Conservation (phyloP, 2,888 invertebrate genomes). For the Unio delphinus region DNA sequence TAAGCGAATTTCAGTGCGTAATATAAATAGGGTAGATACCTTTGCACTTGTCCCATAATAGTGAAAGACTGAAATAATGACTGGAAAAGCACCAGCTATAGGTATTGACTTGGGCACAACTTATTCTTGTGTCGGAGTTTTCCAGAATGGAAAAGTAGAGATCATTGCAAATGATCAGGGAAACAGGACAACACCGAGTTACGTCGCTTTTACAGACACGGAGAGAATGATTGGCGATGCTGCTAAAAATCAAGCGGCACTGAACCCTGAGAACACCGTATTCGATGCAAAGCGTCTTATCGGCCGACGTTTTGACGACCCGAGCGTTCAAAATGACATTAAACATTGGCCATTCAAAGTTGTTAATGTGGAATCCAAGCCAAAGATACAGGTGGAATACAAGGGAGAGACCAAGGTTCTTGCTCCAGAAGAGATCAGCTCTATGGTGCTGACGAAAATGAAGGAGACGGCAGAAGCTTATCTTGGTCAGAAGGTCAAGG, state of each 20-base stretch:
- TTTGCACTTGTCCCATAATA: too few relatives aligned
- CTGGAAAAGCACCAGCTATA: conserved; percentile 73
- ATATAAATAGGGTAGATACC: too few relatives aligned
- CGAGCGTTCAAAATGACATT: conserved; percentile 57
- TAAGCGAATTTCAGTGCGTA: too few relatives aligned
- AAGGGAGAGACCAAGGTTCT: conserved; percentile 89
- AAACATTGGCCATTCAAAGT: conserved; percentile 65
- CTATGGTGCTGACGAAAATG: conserved; percentile 93
- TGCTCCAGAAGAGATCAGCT: conserved; percentile 90
- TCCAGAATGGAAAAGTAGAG: conserved; percentile 73
- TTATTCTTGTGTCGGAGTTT: conserved; percentile 77
- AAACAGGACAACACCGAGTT: conserved; percentile 82
- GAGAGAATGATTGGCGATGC: conserved; percentile 73
- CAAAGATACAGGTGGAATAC: conserved; percentile 66
- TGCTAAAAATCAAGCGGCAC: conserved; percentile 73
- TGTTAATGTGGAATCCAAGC: conserved; percentile 47
- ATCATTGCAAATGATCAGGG: conserved; percentile 75
- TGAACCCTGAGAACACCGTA: conserved; percentile 84
- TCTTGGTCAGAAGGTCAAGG: conserved; percentile 76
- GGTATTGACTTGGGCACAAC: conserved; percentile 93
- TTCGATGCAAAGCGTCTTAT: conserved; percentile 70
- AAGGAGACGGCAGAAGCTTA: conserved; percentile 76
- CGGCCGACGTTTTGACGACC: conserved; percentile 57
- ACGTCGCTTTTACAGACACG: conserved; percentile 80
- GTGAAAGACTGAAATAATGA: neutral